Conservation (phyloP, 2,113 vertebrate genomes). For the Aspiorhynchus laticeps region DNA sequence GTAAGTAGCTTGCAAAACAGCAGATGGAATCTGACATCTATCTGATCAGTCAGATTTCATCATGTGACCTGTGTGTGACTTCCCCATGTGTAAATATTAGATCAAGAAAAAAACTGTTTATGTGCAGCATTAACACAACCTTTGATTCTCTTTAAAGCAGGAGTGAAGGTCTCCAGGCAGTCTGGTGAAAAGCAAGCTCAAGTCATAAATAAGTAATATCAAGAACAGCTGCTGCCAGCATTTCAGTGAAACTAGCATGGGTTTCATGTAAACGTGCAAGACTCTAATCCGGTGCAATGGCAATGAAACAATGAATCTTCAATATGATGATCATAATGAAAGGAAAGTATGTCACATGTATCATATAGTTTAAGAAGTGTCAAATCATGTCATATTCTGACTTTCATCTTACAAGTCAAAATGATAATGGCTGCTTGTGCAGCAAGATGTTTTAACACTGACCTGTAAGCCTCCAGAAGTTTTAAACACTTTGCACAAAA, state of each 20-base stretch:
- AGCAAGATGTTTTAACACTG: neutral
- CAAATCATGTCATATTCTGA: neutral
- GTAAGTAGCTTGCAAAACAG: neutral
- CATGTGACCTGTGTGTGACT: neutral
- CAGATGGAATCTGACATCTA: neutral
- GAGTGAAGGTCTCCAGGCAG: neutral
- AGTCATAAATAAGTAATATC: slow-evolving; percentile 11
- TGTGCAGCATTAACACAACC: neutral
- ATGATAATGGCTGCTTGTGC: neutral
- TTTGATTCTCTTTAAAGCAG: neutral
- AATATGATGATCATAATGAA: neutral
- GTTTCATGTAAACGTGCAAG: neutral
- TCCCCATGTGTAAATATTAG: neutral
- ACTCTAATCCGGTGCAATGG: neutral
- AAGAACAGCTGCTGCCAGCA: slow-evolving; percentile 16
- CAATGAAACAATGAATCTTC: neutral
- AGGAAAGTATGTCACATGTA: neutral
- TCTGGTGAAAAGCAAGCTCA: neutral
- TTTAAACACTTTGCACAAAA: neutral
- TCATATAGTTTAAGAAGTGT: neutral
- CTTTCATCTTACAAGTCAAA: neutral
- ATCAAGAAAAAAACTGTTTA: neutral
- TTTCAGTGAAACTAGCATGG: slow-evolving; percentile 12
- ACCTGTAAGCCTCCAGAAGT: neutral
- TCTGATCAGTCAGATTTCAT: neutral